Conservation (phyloP, 2,797 vertebrate genomes). For the Leuciscus waleckii region DNA sequence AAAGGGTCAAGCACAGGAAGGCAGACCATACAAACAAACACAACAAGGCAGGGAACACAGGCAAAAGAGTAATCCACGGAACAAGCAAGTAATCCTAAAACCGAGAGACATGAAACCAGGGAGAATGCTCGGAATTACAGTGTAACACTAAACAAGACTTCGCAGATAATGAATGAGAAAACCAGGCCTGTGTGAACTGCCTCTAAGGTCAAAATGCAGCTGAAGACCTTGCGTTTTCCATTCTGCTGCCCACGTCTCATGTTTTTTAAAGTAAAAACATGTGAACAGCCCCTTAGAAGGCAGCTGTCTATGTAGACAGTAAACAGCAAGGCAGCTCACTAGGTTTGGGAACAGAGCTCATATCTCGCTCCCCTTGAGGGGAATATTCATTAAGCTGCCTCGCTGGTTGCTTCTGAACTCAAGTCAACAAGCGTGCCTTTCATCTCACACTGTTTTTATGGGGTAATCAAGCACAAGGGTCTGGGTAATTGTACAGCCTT, state of each 20-base stretch:
- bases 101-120: too few species aligned
- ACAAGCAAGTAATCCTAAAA: too few species aligned
- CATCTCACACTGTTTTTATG: conserved; percentile 61
- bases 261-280: neutral
- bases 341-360: neutral
- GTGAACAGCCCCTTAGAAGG: neutral
- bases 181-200: neutral
- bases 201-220: neutral
- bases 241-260: neutral
- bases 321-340: neutral
- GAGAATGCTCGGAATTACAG: too few species aligned
- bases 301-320: neutral
- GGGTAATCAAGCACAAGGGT: conserved; percentile 51
- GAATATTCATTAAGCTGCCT: conserved; percentile 72
- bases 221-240: neutral
- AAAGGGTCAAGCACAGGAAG: too few species aligned
- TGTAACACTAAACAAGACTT: too few species aligned
- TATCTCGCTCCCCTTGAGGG: conserved; percentile 34
- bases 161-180: too few species aligned
- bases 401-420: conserved; percentile 64
- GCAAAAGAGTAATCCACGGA: too few species aligned
- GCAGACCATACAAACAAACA: too few species aligned
- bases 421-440: conserved; percentile 69
- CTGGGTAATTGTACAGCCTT: conserved; percentile 46
- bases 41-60: too few species aligned